phyloP scores from a whole-genome alignment of 2,888 invertebrate species.

The Troilus luridus region DNA sequence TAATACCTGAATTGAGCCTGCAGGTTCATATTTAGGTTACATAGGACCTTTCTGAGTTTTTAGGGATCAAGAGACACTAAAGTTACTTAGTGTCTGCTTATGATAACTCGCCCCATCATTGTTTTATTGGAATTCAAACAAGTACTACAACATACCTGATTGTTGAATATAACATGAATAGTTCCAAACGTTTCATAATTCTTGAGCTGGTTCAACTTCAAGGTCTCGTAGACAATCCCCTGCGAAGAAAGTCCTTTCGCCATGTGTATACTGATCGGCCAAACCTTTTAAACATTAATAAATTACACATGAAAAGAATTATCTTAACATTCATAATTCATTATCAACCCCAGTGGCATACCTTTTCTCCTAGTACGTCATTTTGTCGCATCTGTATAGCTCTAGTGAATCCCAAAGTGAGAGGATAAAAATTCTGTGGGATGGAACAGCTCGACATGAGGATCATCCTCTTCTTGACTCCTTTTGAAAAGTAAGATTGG shows the following conservation, averaged over 20 bases:
- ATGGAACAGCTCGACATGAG: conserved; percentile 10
- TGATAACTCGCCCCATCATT: no score
- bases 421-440: conserved; percentile 40
- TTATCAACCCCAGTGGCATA: conserved; percentile 67
- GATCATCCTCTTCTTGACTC: background rate
- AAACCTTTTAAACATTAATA: conserved; percentile 54
- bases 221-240: conserved; percentile 76
- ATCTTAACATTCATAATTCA: background rate
- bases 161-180: conserved; percentile 76
- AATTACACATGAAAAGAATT: background rate
- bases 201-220: conserved; percentile 75
- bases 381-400: conserved; percentile 90
- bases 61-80: no score
- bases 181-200: conserved; percentile 76
- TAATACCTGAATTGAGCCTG: no score
- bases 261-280: conserved; percentile 75
- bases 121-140: background rate
- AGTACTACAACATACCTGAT: conserved; percentile 69
- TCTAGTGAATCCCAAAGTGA: conserved; percentile 69
- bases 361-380: conserved; percentile 80
- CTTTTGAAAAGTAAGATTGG: background rate
- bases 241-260: conserved; percentile 77
- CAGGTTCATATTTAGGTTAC: no score
- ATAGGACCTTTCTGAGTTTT: no score
- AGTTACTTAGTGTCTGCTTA: no score